These are phyloP conservation scores for Gallinago paraguaiae DNA, from an alignment of 2,113 vertebrate species.

Conservation along the genomic window DNA sequence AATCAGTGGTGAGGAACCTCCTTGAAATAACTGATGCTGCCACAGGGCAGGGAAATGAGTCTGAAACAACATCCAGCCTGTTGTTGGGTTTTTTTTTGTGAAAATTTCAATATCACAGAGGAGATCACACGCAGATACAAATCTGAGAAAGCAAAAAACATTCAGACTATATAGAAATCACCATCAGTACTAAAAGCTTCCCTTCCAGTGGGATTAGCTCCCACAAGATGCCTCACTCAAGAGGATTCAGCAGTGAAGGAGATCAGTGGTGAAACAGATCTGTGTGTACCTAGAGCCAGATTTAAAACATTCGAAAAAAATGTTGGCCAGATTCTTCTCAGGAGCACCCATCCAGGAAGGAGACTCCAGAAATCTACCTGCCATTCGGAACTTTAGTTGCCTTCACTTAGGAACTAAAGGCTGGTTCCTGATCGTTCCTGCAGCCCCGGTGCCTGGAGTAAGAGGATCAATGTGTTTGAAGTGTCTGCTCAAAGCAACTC, in stretches of 20 bases:
- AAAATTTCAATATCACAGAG: not conserved
- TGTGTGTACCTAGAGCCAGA: accelerated
- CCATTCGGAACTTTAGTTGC: not conserved
- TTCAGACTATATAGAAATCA: not conserved
- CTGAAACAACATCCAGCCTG: not conserved
- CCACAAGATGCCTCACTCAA: not conserved
- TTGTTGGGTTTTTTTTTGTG: not conserved
- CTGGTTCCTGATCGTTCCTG: not conserved
- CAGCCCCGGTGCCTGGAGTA: accelerated
- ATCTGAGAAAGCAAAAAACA: not conserved
- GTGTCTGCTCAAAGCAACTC: not conserved
- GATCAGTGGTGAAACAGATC: not conserved
- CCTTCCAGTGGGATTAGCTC: not conserved
- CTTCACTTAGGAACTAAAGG: not conserved
- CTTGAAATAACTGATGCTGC: not conserved
- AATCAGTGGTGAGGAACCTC: not conserved
- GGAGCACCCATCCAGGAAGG: not conserved
- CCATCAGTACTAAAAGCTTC: not conserved
- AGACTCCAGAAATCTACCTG: not conserved
- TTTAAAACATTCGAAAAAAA: not conserved
- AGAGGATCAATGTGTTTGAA: not conserved
- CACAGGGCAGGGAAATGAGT: not conserved
- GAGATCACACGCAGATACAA: not conserved
- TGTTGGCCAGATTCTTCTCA: not conserved
- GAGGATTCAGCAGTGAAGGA: not conserved